A percentile compares a stretch with the other conserved stretches of the same genome.
phyloP scores from a whole-genome alignment of 30 jellyfish, hydroid and myxozoan genomes.

The Nemopilema nomurai region DNA sequence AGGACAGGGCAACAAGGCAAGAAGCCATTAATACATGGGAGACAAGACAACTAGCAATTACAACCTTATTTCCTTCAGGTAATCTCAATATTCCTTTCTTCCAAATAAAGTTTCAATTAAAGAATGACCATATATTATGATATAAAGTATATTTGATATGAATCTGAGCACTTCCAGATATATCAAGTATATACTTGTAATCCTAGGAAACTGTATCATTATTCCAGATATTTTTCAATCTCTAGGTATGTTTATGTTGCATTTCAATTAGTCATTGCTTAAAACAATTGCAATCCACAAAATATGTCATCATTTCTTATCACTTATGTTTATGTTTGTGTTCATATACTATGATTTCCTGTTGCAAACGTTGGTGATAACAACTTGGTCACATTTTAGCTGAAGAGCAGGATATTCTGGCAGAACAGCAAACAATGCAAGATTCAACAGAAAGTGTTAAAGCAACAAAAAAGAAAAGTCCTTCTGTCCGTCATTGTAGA shows the following conservation, averaged over 20 bases:
- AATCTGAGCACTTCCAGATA: neutral
- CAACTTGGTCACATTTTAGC: constrained; percentile 7
- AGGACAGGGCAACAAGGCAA: constrained; percentile 21
- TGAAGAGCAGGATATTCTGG: constrained; percentile 21
- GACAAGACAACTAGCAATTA: constrained; percentile 15
- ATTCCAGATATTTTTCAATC: neutral
- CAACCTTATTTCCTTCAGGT: constrained; percentile 28
- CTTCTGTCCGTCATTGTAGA: neutral
- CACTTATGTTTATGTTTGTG: constrained; percentile 13
- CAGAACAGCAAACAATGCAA: neutral
- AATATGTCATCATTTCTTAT: constrained; percentile 4
- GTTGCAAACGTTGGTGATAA: constrained; percentile 3
- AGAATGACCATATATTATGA: constrained; percentile 10
- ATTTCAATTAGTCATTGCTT: constrained; percentile 2
- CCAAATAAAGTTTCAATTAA: neutral
- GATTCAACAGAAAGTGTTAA: neutral
- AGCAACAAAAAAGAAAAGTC: neutral
- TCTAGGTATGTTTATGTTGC: neutral
- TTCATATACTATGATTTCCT: constrained; percentile 13
- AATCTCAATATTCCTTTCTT: constrained; percentile 20
- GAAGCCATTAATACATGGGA: constrained; percentile 24
- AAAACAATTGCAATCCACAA: constrained; percentile 5
- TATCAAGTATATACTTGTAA: constrained; percentile 4
- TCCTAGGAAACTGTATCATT: constrained; percentile 1
- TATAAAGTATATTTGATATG: neutral